Evolutionary conservation across 2,113 vertebrate species (phyloP), one percentile per base, ranked within the genome.

Genomic region (Cheirogaleus medius): DNA sequence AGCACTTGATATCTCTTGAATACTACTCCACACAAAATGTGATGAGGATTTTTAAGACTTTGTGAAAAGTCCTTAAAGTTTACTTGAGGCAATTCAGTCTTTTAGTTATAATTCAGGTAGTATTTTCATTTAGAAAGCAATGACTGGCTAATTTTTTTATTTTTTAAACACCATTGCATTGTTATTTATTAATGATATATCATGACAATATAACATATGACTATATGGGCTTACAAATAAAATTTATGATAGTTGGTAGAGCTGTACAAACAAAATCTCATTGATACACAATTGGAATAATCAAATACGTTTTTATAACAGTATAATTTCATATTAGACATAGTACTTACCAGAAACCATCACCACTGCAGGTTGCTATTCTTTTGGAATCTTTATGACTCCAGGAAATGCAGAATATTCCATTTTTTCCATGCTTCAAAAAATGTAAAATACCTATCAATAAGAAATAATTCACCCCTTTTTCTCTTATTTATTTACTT

Each of bases 371-470:
- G 14, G 99, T 99, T 78, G 99, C 99, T 97, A 99, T 99, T 97
- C 99, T 99, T 98, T 99, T 99, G n/a, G 99, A 99, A 98, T 99
- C 99, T 98, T 99, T 99, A 98, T 99, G 99, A 98, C 99, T 99
- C 99, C 99, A 99, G 37, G 99, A 99, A 98, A 99, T 99, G 97
- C 99, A 99, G 99, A 99, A 99, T 97, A 99, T 99, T 85, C 99
- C 99, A 97, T 99, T 99, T 97, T 99, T 99, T 93, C 99, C 99
- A 95, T 99, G 99, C 99, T 99, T 99, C 97, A 98, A 99, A 99
- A 98, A 98, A 98, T 98, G 98, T 97, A 99, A 98, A 99, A 98
- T 97, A 97, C 98, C 98, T 99, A 98, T 98, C 98, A 99, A 98
- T 99, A 98, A 98, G 97, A 99, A 98, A 99, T 98, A 99, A 98